Evolutionary conservation across 2,888 invertebrate species (phyloP).

Genomic region (Agonum fuliginosum): DNA sequence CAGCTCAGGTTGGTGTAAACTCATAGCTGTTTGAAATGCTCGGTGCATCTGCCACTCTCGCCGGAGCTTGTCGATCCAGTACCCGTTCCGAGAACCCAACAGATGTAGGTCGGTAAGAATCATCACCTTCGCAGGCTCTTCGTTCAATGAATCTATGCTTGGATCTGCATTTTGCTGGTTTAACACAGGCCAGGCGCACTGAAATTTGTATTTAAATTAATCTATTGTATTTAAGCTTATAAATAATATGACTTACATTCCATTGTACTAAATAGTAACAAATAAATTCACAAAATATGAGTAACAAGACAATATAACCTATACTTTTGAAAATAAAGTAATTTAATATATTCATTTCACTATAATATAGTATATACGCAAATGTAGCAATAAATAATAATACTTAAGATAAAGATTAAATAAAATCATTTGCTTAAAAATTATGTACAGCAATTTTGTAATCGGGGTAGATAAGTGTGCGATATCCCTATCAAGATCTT

Average conservation of each 20-base stretch:
- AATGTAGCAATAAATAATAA: too few relatives aligned
- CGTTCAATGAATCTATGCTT: conserved; percentile 67
- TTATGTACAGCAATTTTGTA: too few relatives aligned
- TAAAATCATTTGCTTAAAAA: too few relatives aligned
- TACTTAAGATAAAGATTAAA: too few relatives aligned
- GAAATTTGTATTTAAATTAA: conserved; percentile 65
- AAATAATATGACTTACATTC: conserved; percentile 74
- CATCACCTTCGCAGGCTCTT: conserved; percentile 82
- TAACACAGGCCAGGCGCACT: conserved; percentile 86
- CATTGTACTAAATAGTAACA: conserved; percentile 86
- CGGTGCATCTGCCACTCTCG: conserved; percentile 99
- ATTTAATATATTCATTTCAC: conserved; percentile 7
- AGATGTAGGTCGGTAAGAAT: conserved; percentile 96
- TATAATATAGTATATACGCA: too few relatives aligned
- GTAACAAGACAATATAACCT: conserved; percentile 65
- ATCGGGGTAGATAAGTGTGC: too few relatives aligned
- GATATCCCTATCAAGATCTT: too few relatives aligned
- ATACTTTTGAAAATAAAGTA: conserved; percentile 60
- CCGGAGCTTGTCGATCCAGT: conserved; percentile 96
- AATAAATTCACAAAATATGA: conserved; percentile 85
- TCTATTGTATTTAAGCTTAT: conserved; percentile 11
- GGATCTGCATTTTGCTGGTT: conserved; percentile 73
- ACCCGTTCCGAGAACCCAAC: conserved; percentile 88
- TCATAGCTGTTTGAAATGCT: conserved; percentile 91
- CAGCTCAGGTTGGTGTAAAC: conserved; percentile 88